phyloP scores from a whole-genome alignment of 2,797 vertebrate species.

The Gambelia wislizenii region DNA sequence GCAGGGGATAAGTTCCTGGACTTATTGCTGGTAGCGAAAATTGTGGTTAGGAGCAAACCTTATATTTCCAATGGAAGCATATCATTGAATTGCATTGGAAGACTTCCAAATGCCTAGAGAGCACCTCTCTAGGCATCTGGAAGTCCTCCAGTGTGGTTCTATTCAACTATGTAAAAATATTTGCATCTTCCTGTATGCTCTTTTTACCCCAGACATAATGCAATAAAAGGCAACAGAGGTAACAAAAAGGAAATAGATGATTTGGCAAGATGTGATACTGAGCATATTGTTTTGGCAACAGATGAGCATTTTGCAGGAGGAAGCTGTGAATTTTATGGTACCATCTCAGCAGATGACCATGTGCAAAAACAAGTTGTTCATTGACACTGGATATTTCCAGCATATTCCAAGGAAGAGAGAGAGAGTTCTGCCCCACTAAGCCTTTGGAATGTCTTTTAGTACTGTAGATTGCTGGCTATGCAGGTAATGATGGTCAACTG shows the following conservation, averaged over 20 bases:
- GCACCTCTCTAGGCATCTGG: no score
- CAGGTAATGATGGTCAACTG: background rate
- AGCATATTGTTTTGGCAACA: background rate
- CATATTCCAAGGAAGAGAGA: constrained; percentile 36
- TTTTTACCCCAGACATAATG: background rate
- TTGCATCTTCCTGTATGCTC: background rate
- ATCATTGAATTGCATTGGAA: no score
- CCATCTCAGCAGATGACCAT: background rate
- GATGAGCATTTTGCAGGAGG: constrained; percentile 25
- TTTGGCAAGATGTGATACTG: background rate
- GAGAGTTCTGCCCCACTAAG: constrained; percentile 25
- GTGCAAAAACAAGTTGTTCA: constrained; percentile 33
- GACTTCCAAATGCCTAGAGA: no score
- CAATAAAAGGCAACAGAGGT: background rate
- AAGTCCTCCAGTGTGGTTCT: no score
- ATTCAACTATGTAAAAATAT: background rate
- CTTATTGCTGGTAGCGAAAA: no score
- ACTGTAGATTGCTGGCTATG: background rate
- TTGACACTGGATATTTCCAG: background rate
- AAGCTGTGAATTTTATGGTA: constrained; percentile 21
- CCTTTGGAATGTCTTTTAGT: constrained; percentile 41
- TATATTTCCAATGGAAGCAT: no score
- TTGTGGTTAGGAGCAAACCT: no score
- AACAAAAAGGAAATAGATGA: background rate
- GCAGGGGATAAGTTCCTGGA: no score